Evolutionary conservation across 2,113 vertebrate species (phyloP).

Genomic region (Phoenicopterus ruber): DNA sequence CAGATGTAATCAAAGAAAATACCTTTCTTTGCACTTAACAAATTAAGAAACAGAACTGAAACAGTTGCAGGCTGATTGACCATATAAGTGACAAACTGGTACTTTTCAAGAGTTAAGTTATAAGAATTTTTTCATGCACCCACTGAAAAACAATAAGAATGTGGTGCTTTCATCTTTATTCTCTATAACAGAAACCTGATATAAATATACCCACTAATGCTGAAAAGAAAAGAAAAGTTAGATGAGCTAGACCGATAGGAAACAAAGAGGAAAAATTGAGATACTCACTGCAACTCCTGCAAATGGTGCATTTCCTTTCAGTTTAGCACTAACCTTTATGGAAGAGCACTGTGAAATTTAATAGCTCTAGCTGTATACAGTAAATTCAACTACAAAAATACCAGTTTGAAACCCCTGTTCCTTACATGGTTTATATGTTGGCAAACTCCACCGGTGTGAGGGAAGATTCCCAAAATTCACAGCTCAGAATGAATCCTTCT

Average conservation of each 20-base stretch:
- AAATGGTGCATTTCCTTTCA: background rate
- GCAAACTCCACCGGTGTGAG: background rate
- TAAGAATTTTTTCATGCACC: background rate
- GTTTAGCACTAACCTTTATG: background rate
- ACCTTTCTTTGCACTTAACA: conserved; percentile 50
- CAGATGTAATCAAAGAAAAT: conserved; percentile 71
- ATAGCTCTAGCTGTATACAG: background rate
- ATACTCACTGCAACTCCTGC: background rate
- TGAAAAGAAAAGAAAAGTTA: background rate
- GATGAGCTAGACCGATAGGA: background rate
- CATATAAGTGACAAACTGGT: conserved; percentile 10
- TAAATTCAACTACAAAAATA: conserved; percentile 39
- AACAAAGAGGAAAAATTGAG: background rate
- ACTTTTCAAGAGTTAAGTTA: background rate
- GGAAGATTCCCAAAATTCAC: conserved; percentile 52
- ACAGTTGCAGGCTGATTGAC: conserved; percentile 36
- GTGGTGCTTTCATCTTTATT: background rate
- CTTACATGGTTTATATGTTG: background rate
- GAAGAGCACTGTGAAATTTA: conserved; percentile 5
- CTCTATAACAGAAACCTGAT: background rate
- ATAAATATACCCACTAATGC: background rate
- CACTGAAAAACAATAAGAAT: background rate
- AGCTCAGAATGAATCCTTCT: conserved; percentile 51
- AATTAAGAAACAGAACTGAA: conserved; percentile 42
- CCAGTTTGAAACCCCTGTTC: background rate